phyloP scores from a whole-genome alignment of 2,113 vertebrate genomes.

The Cyanocitta stelleri region DNA sequence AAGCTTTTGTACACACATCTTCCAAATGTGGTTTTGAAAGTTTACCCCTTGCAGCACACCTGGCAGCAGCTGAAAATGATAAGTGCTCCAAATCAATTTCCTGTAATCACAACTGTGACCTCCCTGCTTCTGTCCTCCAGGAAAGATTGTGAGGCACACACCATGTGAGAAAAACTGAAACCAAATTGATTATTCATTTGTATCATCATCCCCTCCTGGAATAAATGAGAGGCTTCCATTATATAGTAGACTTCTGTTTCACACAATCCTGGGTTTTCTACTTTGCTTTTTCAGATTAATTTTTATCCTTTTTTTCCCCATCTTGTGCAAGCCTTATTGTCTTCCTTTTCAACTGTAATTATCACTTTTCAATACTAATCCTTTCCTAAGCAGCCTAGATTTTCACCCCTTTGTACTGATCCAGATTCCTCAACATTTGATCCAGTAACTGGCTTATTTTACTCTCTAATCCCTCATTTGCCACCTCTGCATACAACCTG shows the following conservation, averaged over 20 bases:
- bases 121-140: neutral
- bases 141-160: neutral
- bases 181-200: slow-evolving; percentile 36
- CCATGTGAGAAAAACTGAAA: neutral
- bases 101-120: neutral
- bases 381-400: slow-evolving; percentile 23
- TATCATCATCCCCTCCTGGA: neutral
- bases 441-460: slow-evolving; percentile 29
- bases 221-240: neutral
- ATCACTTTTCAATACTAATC: slow-evolving; percentile 35
- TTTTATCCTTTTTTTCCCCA: neutral
- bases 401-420: slow-evolving; percentile 32
- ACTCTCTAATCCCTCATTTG: slow-evolving; percentile 1
- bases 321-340: neutral
- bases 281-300: neutral
- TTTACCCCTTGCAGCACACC: neutral
- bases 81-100: slow-evolving; percentile 21
- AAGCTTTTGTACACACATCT: neutral
- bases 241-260: neutral
- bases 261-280: neutral
- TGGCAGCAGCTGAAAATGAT: neutral
- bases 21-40: neutral
- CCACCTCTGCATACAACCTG: neutral
- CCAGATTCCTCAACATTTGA: slow-evolving; percentile 17
- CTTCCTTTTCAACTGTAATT: slow-evolving; percentile 26